Percentiles rank a stretch among this genome's conserved stretches.
These are phyloP conservation scores for Rhopalosiphum padi DNA, from an alignment of 1,140 invertebrate species.

Conservation along the genomic window DNA sequence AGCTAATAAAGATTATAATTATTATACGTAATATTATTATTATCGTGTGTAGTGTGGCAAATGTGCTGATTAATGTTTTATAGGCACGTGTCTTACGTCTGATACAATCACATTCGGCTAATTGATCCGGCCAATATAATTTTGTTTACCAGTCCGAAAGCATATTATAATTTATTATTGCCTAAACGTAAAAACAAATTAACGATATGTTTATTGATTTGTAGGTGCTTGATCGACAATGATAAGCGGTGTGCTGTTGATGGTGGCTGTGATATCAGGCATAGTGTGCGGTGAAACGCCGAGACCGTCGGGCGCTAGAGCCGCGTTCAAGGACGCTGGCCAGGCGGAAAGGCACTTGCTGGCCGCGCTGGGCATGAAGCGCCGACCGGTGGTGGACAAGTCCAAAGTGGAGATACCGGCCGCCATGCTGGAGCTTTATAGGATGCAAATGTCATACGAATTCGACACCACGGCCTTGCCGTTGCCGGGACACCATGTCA, in stretches of 20 bases:
- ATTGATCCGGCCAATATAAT: background rate
- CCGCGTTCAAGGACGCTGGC: conserved; percentile 54
- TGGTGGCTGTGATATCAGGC: conserved; percentile 60
- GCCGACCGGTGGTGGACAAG: conserved; percentile 67
- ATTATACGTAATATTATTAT: background rate
- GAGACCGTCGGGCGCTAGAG: conserved; percentile 59
- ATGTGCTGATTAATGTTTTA: background rate
- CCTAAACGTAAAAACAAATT: background rate
- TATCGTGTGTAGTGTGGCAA: background rate
- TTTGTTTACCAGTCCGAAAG: background rate
- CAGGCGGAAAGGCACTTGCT: conserved; percentile 75
- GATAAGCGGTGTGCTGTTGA: conserved; percentile 65
- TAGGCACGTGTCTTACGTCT: background rate
- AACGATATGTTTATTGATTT: background rate
- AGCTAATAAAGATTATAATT: background rate
- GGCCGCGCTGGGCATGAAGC: conserved; percentile 76
- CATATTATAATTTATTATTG: background rate
- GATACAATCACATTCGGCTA: background rate
- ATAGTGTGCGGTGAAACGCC: conserved; percentile 54
- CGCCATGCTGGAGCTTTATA: conserved; percentile 80
- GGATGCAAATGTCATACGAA: conserved; percentile 68
- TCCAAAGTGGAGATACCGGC: conserved; percentile 73
- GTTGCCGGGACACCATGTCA: conserved; percentile 72
- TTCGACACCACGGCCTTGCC: conserved; percentile 71
- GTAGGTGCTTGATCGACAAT: conserved; percentile 67